phyloP scores from a whole-genome alignment of 1,140 invertebrate species.

The Glossosoma conforme region DNA sequence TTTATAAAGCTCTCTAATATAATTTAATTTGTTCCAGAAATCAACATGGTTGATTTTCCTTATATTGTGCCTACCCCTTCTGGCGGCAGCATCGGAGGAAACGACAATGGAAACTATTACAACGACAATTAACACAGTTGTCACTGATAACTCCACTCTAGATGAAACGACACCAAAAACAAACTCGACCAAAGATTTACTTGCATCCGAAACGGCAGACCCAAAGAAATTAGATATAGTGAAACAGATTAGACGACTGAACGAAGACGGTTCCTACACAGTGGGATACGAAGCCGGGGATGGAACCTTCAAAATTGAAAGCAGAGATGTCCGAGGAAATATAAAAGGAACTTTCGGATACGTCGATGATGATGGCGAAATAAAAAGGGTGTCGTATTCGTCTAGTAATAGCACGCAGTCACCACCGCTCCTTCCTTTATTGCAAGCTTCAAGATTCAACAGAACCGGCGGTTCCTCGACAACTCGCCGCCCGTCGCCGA shows the following conservation, averaged over 20 bases:
- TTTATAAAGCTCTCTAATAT: no score
- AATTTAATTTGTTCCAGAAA: slow-evolving; percentile 29
- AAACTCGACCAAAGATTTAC: slow-evolving; percentile 47
- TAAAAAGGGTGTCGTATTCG: slow-evolving; percentile 80
- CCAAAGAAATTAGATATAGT: slow-evolving; percentile 55
- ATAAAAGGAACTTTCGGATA: slow-evolving; percentile 85
- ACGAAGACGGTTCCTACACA: slow-evolving; percentile 79
- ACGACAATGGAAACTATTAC: slow-evolving; percentile 22
- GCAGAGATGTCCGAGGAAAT: slow-evolving; percentile 71
- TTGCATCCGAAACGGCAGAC: slow-evolving; percentile 52
- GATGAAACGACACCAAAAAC: slow-evolving; percentile 23
- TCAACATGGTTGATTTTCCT: slow-evolving; percentile 31
- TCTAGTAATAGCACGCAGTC: slow-evolving; percentile 50
- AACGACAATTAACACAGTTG: slow-evolving; percentile 5
- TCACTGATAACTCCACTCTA: slow-evolving; percentile 25
- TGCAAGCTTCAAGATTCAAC: slow-evolving; percentile 42
- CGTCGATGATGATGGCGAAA: slow-evolving; percentile 71
- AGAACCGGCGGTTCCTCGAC: slow-evolving; percentile 41
- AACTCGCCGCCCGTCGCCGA: slow-evolving; percentile 44
- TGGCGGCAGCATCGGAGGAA: slow-evolving; percentile 34
- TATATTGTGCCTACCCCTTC: slow-evolving; percentile 21
- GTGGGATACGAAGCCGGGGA: slow-evolving; percentile 81
- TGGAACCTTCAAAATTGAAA: slow-evolving; percentile 81
- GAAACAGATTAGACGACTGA: slow-evolving; percentile 75
- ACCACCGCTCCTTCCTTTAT: slow-evolving; percentile 44